Percentiles rank a stretch among this genome's conserved stretches.
These are phyloP conservation scores for Benthosema pterotum DNA, from an alignment of 2,797 vertebrate species.

Conservation along the genomic window DNA sequence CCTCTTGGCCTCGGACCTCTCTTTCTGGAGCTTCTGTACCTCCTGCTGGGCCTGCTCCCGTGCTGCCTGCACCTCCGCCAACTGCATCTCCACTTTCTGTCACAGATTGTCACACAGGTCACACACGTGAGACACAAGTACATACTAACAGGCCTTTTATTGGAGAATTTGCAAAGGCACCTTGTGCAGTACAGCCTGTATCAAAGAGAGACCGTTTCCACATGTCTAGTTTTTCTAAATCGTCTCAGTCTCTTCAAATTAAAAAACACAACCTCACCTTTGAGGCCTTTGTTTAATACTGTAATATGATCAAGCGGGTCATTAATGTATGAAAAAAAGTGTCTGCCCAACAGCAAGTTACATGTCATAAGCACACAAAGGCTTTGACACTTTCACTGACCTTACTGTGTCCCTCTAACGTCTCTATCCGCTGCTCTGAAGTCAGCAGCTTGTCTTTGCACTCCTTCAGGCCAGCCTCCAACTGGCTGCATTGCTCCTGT, in stretches of 20 bases:
- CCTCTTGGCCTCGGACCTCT: slow-evolving; percentile 79
- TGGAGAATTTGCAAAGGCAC: too few species aligned
- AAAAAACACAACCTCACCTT: too few species aligned
- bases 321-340: too few species aligned
- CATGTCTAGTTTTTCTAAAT: too few species aligned
- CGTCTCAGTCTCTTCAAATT: too few species aligned
- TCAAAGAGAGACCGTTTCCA: too few species aligned
- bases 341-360: neutral
- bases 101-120: slow-evolving; percentile 25
- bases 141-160: neutral
- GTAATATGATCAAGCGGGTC: too few species aligned
- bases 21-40: slow-evolving; percentile 83
- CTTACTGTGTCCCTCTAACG: slow-evolving; percentile 87
- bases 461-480: slow-evolving; percentile 90
- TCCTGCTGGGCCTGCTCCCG: slow-evolving; percentile 86
- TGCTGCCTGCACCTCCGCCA: slow-evolving; percentile 78
- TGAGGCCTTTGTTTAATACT: too few species aligned
- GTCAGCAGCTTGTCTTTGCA: slow-evolving; percentile 88
- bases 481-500: slow-evolving; percentile 86
- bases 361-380: neutral
- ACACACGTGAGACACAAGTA: neutral
- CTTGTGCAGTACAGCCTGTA: too few species aligned
- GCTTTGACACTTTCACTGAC: slow-evolving; percentile 63
- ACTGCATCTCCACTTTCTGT: slow-evolving; percentile 90
- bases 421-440: slow-evolving; percentile 89